These are phyloP conservation scores for Ophioninae sp. DNA, from an alignment of 2,888 invertebrate species.

Conservation along the genomic window DNA sequence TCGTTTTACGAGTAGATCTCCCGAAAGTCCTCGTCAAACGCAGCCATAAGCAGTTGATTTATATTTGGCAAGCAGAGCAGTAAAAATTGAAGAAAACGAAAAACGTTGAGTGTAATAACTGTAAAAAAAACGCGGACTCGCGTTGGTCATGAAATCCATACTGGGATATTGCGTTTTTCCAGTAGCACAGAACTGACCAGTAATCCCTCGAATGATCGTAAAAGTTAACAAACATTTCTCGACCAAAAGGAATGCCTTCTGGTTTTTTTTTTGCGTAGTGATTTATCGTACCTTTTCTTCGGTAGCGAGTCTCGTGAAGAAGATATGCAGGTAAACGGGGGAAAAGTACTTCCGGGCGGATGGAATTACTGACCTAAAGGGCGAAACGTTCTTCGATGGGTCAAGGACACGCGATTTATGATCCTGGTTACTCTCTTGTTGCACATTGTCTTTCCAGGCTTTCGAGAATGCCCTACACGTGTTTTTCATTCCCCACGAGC, in stretches of 20 bases:
- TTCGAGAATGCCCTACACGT: slow-evolving; percentile 20
- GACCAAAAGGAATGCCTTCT: slow-evolving; percentile 13
- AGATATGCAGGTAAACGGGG: slow-evolving; percentile 14
- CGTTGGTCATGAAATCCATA: slow-evolving; percentile 44
- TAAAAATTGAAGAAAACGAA: neutral
- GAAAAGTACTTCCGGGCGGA: slow-evolving; percentile 28
- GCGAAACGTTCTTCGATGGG: slow-evolving; percentile 55
- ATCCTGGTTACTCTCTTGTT: slow-evolving; percentile 28
- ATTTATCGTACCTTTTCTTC: slow-evolving; percentile 58
- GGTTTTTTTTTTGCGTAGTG: slow-evolving; percentile 47
- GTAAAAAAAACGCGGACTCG: slow-evolving; percentile 14
- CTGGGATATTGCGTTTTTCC: slow-evolving; percentile 59
- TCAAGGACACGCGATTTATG: slow-evolving; percentile 56
- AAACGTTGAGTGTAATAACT: slow-evolving; percentile 23
- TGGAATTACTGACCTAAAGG: slow-evolving; percentile 61
- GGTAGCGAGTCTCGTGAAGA: slow-evolving; percentile 12
- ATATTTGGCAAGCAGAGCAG: slow-evolving; percentile 19
- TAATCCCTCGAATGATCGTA: slow-evolving; percentile 65
- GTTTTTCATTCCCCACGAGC: slow-evolving; percentile 34
- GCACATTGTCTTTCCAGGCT: slow-evolving; percentile 2
- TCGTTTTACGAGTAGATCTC: neutral
- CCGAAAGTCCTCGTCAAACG: neutral
- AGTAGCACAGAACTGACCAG: slow-evolving; percentile 63
- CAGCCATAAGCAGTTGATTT: slow-evolving; percentile 5
- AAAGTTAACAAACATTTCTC: slow-evolving; percentile 67